Conservation (phyloP, 2,888 invertebrate species). For the Lissocephala sabroskyi region DNA sequence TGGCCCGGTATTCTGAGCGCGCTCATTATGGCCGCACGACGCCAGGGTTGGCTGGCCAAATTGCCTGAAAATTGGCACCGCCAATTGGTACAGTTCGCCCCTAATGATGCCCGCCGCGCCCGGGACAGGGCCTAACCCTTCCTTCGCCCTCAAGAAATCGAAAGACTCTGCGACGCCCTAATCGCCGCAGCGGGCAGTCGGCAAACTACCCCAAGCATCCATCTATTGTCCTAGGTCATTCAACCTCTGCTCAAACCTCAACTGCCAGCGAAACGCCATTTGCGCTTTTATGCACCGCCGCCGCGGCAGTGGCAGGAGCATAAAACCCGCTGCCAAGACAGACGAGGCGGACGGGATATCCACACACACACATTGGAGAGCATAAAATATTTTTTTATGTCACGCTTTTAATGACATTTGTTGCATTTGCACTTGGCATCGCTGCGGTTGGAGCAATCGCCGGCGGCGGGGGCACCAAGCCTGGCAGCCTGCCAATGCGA, state of each 20-base stretch:
- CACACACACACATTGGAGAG: conserved; percentile 23
- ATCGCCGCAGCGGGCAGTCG: conserved; percentile 55
- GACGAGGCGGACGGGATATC: conserved; percentile 11
- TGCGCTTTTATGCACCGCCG: conserved; percentile 51
- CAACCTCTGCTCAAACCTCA: conserved; percentile 37
- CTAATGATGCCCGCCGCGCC: conserved; percentile 28
- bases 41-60: conserved; percentile 45
- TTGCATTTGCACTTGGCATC: conserved; percentile 46
- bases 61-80: conserved; percentile 46
- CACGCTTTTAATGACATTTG: conserved; percentile 62
- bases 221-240: conserved; percentile 62
- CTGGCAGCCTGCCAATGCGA: conserved; percentile 21
- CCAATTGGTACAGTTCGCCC: conserved; percentile 20
- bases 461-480: conserved; percentile 1
- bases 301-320: conserved; percentile 16
- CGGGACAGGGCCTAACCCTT: conserved; percentile 39
- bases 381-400: conserved; percentile 57
- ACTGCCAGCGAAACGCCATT: conserved; percentile 49
- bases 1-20: conserved; percentile 22
- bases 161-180: conserved; percentile 47
- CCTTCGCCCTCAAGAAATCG: conserved; percentile 38
- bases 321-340: conserved; percentile 27
- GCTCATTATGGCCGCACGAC: conserved; percentile 49
- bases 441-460: background rate
- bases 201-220: conserved; percentile 55